Percentiles rank a stretch among this genome's conserved stretches.
These are phyloP conservation scores for Fregata magnificens DNA, from an alignment of 2,113 vertebrate species.

Conservation along the genomic window DNA sequence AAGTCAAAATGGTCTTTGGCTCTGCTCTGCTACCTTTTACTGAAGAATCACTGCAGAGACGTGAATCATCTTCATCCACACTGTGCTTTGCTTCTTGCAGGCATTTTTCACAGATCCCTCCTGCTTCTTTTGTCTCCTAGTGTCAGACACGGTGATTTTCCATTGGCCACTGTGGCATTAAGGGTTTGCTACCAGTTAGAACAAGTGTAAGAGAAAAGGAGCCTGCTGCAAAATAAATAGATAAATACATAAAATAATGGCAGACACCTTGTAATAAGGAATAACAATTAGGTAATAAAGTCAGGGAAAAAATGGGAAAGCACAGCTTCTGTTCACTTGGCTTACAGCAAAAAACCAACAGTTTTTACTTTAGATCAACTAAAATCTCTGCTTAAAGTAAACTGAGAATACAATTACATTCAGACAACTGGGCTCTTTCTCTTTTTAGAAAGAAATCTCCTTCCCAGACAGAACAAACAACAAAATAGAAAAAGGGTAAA, in stretches of 20 bases:
- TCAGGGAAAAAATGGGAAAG: neutral
- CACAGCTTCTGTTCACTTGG: neutral
- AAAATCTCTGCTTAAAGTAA: constrained; percentile 6
- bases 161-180: neutral
- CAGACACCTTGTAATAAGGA: neutral
- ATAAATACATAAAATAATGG: neutral
- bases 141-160: neutral
- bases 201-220: neutral
- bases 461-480: neutral
- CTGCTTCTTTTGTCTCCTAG: constrained; percentile 14
- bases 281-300: constrained; percentile 7
- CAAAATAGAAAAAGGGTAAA: neutral
- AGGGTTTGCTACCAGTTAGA: neutral
- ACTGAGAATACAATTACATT: neutral
- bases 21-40: constrained; percentile 63
- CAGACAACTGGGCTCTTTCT: constrained; percentile 9
- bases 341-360: neutral
- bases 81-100: neutral
- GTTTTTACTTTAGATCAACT: neutral
- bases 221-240: neutral
- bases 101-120: constrained; percentile 52
- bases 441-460: constrained; percentile 1
- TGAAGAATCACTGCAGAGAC: constrained; percentile 50
- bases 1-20: constrained; percentile 60
- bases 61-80: constrained; percentile 29